Conservation (phyloP, 2,888 invertebrate genomes). For the Kuschelorhynchus macadamiae region DNA sequence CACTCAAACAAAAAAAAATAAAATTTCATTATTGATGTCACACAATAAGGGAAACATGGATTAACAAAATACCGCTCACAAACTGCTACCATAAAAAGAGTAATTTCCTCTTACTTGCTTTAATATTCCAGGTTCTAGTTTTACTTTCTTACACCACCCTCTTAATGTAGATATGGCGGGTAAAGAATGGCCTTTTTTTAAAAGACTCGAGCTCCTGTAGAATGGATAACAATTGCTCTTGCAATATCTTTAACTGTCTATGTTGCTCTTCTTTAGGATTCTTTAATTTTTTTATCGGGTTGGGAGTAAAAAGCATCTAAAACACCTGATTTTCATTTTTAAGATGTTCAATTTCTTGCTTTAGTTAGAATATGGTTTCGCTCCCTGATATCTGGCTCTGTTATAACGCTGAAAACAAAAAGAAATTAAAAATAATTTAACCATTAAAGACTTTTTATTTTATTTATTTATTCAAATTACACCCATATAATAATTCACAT, state of each 20-base stretch:
- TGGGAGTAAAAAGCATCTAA: constrained; percentile 40
- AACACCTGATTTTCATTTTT: constrained; percentile 13
- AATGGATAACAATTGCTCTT: constrained; percentile 38
- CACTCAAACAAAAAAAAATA: constrained; percentile 36
- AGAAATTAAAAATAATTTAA: no score
- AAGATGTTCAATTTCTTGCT: constrained; percentile 3
- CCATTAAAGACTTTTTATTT: no score
- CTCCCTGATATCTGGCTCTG: neutral
- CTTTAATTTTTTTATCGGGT: constrained; percentile 46
- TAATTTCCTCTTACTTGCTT: constrained; percentile 49
- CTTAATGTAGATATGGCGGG: constrained; percentile 50
- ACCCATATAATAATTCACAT: no score
- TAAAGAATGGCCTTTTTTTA: constrained; percentile 44
- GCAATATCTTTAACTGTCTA: constrained; percentile 44
- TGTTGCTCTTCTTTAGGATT: constrained; percentile 18
- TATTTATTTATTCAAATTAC: no score
- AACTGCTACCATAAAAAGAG: no score
- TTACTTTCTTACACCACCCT: constrained; percentile 38
- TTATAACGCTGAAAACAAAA: neutral
- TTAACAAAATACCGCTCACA: no score
- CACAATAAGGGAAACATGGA: no score
- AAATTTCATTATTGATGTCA: neutral
- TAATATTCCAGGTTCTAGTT: constrained; percentile 47
- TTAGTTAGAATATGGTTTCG: neutral
- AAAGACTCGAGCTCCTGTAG: constrained; percentile 33